Percentiles rank a stretch among this genome's conserved stretches.
Conservation (phyloP, 2,888 invertebrate species). For the Drosophila dives region DNA sequence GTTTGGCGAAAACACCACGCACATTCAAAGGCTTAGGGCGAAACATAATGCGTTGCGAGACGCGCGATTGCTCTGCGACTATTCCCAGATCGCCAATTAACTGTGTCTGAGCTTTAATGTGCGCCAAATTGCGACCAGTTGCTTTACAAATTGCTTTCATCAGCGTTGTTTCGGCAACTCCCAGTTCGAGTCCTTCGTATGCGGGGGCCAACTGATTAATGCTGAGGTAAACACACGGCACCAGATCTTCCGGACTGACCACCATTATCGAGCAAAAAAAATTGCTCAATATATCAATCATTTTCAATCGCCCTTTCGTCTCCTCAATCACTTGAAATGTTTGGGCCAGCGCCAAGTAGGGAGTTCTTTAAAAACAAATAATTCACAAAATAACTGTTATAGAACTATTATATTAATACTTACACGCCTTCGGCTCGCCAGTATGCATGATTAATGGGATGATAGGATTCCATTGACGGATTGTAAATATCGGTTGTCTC, state of each 20-base stretch:
- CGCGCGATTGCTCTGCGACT: slow-evolving; percentile 94
- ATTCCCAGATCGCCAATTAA: slow-evolving; percentile 94
- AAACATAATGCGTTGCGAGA: slow-evolving; percentile 95
- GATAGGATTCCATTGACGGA: slow-evolving; percentile 90
- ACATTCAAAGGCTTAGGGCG: slow-evolving; percentile 92
- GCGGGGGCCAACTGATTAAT: slow-evolving; percentile 98
- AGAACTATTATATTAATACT: slow-evolving; percentile 47
- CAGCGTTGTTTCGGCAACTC: slow-evolving; percentile 97
- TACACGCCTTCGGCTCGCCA: slow-evolving; percentile 91
- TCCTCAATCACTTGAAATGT: slow-evolving; percentile 96
- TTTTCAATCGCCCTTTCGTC: slow-evolving; percentile 93
- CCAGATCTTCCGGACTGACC: slow-evolving; percentile 94
- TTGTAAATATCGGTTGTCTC: slow-evolving; percentile 86
- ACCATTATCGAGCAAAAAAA: slow-evolving; percentile 96
- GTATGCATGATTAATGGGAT: slow-evolving; percentile 93
- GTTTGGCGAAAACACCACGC: slow-evolving; percentile 90
- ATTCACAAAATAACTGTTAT: background rate
- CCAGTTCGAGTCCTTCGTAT: slow-evolving; percentile 96
- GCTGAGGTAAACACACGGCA: slow-evolving; percentile 96
- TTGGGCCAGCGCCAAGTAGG: slow-evolving; percentile 95
- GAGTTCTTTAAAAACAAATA: slow-evolving; percentile 88
- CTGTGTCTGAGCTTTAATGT: slow-evolving; percentile 89
- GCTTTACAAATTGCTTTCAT: slow-evolving; percentile 97
- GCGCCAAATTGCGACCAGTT: slow-evolving; percentile 93
- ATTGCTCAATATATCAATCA: slow-evolving; percentile 95